Evolutionary conservation across 2,797 vertebrate species (phyloP).

Genomic region (Hafferia zeledoni): DNA sequence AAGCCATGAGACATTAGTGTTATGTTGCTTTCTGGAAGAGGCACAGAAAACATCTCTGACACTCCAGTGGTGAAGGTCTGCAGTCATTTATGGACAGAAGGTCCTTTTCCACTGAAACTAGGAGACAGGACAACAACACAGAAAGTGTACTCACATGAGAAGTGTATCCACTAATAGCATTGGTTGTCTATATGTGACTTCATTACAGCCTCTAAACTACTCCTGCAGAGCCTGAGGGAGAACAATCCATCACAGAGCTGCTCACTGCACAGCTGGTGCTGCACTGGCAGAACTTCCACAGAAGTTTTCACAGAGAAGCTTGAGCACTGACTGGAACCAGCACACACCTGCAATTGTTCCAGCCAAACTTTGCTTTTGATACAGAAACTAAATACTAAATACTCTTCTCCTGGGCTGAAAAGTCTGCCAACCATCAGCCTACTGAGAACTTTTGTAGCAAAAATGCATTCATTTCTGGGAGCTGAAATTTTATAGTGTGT

Average conservation of each 20-base stretch:
- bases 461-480: slow-evolving; percentile 21
- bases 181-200: not conserved
- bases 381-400: slow-evolving; percentile 13
- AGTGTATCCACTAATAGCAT: not conserved
- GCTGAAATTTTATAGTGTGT: slow-evolving; percentile 9
- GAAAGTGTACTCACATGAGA: not conserved
- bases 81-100: accelerated
- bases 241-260: not conserved
- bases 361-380: not conserved
- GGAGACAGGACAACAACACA: not conserved
- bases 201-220: not conserved
- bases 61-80: not conserved
- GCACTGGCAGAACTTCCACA: not conserved
- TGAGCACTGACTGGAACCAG: not conserved
- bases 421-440: slow-evolving; percentile 35
- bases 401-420: not conserved
- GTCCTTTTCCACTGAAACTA: not conserved
- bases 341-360: not conserved
- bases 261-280: not conserved
- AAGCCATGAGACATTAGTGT: not conserved
- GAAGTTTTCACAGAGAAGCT: not conserved
- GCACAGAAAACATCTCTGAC: not conserved
- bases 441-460: slow-evolving; percentile 3
- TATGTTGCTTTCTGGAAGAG: not conserved
- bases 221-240: not conserved